These are phyloP conservation scores for Eupithecia subumbrata DNA, from an alignment of 2,888 invertebrate species.

Conservation along the genomic window DNA sequence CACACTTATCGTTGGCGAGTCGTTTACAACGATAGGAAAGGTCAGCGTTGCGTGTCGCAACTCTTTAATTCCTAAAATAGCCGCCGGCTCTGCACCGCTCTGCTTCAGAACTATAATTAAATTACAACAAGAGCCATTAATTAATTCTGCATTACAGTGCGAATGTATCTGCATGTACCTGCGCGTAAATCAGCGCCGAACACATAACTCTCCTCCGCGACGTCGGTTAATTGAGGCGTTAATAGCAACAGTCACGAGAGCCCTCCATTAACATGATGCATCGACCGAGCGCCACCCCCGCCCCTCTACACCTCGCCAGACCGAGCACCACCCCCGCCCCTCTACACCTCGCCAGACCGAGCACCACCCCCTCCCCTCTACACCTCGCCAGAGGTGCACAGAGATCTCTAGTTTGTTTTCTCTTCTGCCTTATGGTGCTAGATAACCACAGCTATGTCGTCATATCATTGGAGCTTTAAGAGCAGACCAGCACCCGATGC, in stretches of 20 bases:
- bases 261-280: conserved; percentile 37
- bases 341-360: neutral
- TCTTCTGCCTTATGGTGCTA: too few relatives aligned
- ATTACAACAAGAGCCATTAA: conserved; percentile 37
- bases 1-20: neutral
- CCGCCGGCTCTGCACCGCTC: conserved; percentile 22
- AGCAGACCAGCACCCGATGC: too few relatives aligned
- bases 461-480: too few relatives aligned
- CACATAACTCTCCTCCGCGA: conserved; percentile 46
- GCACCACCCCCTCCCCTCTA: neutral
- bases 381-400: too few relatives aligned
- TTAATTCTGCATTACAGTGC: conserved; percentile 43
- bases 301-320: neutral
- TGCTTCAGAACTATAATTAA: conserved; percentile 37
- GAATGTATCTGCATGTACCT: conserved; percentile 50
- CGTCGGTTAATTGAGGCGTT: conserved; percentile 57
- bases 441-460: too few relatives aligned
- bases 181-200: conserved; percentile 46
- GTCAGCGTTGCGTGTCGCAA: conserved; percentile 29
- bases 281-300: neutral
- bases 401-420: too few relatives aligned
- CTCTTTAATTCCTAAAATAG: conserved; percentile 22
- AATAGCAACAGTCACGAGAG: conserved; percentile 53
- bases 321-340: neutral
- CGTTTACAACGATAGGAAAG: neutral